Evolutionary conservation across 2,797 vertebrate species (phyloP).

Genomic region (Diplodus puntazzo): DNA sequence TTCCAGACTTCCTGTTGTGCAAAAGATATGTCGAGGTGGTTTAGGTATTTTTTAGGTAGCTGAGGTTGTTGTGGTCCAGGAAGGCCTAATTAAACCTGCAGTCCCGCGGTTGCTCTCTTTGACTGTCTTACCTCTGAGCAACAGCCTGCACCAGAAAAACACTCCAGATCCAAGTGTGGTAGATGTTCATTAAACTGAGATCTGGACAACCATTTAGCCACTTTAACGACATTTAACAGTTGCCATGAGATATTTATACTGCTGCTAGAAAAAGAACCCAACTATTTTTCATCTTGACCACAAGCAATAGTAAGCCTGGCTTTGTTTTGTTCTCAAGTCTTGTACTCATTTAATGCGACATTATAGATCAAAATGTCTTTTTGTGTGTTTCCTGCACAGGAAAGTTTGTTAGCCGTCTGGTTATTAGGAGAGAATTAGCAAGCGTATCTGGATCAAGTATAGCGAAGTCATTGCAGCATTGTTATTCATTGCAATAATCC

Average conservation of each 20-base stretch:
- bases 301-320: not conserved
- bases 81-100: constrained; percentile 25
- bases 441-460: not conserved
- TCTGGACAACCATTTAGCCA: not conserved
- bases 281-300: not conserved
- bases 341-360: not conserved
- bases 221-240: not conserved
- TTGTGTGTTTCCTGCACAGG: no score
- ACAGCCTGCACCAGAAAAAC: not conserved
- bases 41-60: constrained; percentile 8
- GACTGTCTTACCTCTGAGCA: not conserved
- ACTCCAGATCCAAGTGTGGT: not conserved
- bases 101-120: not conserved
- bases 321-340: not conserved
- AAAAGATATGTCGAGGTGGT: constrained; percentile 7
- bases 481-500: not conserved
- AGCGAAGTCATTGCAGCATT: not conserved
- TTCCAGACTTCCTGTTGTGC: constrained; percentile 7
- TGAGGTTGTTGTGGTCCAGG: constrained; percentile 20
- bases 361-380: not conserved
- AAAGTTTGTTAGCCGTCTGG: not conserved
- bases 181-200: not conserved
- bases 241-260: not conserved
- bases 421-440: no score
- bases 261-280: not conserved